Percentiles rank a stretch among this genome's conserved stretches.
These are phyloP conservation scores for Cathartes aura DNA, from an alignment of 2,113 vertebrate species.

Conservation along the genomic window DNA sequence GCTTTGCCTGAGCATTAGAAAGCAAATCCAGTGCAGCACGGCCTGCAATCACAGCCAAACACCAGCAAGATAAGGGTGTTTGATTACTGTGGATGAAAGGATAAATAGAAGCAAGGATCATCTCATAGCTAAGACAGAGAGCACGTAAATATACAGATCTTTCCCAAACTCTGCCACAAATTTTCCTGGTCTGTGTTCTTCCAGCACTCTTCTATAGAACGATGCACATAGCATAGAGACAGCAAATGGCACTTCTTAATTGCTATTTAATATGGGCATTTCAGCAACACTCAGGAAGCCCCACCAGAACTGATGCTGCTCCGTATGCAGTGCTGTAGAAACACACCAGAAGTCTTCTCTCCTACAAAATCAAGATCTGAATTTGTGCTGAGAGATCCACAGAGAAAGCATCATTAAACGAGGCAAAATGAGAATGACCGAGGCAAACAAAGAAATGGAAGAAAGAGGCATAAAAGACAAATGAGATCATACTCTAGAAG, in stretches of 20 bases:
- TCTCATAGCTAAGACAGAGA: not conserved
- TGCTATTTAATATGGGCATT: not conserved
- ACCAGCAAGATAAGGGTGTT: not conserved
- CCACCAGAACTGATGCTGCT: not conserved
- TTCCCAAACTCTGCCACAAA: not conserved
- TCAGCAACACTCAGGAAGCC: not conserved
- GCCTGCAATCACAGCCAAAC: not conserved
- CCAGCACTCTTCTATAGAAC: not conserved
- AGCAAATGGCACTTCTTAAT: not conserved
- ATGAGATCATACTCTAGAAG: not conserved
- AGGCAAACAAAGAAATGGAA: not conserved
- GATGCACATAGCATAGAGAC: fast-evolving
- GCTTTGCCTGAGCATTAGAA: not conserved
- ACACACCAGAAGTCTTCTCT: not conserved
- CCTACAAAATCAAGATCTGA: not conserved
- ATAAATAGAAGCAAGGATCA: not conserved
- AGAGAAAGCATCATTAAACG: not conserved
- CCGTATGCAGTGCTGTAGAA: not conserved
- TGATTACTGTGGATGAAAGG: not conserved
- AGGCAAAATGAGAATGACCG: not conserved
- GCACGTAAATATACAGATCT: not conserved
- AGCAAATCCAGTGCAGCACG: not conserved
- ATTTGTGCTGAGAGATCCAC: not conserved
- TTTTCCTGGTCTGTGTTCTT: not conserved
- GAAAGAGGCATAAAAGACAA: not conserved